Percentiles rank a stretch among this genome's conserved stretches.
phyloP scores from a whole-genome alignment of 2,888 invertebrate species.

The Brenthis hecate region DNA sequence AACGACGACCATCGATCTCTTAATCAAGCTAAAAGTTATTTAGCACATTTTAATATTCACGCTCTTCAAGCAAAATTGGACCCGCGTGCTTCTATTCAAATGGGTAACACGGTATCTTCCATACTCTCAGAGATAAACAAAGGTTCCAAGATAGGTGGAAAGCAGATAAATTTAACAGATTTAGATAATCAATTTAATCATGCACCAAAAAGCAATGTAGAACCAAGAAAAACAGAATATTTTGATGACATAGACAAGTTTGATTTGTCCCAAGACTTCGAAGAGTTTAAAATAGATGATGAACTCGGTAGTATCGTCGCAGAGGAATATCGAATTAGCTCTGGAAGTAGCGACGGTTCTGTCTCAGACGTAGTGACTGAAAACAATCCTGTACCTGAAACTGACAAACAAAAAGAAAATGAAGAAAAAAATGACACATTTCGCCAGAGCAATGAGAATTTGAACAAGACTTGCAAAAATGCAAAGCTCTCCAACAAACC shows the following conservation, averaged over 20 bases:
- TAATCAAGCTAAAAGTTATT: slow-evolving; percentile 68
- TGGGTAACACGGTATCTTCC: slow-evolving; percentile 84
- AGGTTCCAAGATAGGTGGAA: slow-evolving; percentile 70
- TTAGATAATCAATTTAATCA: slow-evolving; percentile 73
- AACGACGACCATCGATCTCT: slow-evolving; percentile 66
- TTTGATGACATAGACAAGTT: slow-evolving; percentile 83
- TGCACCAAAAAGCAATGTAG: slow-evolving; percentile 57
- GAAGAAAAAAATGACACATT: slow-evolving; percentile 60
- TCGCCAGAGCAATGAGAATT: slow-evolving; percentile 60
- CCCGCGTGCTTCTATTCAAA: slow-evolving; percentile 81
- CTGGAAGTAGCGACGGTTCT: slow-evolving; percentile 77
- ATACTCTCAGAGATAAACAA: slow-evolving; percentile 83
- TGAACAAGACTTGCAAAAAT: slow-evolving; percentile 61
- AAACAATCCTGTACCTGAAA: slow-evolving; percentile 68
- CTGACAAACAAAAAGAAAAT: slow-evolving; percentile 55
- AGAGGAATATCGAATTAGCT: slow-evolving; percentile 79
- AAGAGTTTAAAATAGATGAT: slow-evolving; percentile 90
- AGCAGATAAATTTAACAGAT: slow-evolving; percentile 74
- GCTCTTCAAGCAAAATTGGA: slow-evolving; percentile 74
- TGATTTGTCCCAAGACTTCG: slow-evolving; percentile 89
- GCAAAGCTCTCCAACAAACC: slow-evolving; percentile 79
- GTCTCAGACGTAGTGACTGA: slow-evolving; percentile 72
- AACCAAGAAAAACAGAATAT: slow-evolving; percentile 71
- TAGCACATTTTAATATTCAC: slow-evolving; percentile 69
- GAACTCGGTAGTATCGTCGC: slow-evolving; percentile 81